Evolutionary conservation across 2,797 vertebrate genomes (phyloP).

Genomic region (Falco naumanni): DNA sequence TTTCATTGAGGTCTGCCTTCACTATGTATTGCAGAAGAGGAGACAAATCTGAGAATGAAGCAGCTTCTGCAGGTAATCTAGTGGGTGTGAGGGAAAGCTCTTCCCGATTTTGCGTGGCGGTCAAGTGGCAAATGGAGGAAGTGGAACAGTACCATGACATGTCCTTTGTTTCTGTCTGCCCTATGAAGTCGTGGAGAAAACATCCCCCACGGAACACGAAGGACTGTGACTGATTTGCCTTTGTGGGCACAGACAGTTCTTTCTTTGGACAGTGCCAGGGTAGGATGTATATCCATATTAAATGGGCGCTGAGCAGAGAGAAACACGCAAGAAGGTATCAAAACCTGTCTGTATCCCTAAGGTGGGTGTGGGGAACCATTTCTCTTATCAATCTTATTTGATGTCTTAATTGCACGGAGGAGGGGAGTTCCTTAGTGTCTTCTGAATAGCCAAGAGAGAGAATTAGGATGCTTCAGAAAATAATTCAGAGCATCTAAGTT

Average conservation of each 20-base stretch:
- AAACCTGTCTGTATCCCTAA: not conserved
- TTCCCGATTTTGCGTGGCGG: not conserved
- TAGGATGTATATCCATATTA: not conserved
- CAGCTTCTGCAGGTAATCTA: not conserved
- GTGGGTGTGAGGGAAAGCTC: not conserved
- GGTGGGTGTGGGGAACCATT: not conserved
- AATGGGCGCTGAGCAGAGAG: not conserved
- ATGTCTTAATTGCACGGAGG: not conserved
- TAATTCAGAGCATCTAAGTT: not conserved
- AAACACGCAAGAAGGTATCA: not conserved
- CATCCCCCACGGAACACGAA: rapidly evolving
- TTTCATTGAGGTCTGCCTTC: not conserved
- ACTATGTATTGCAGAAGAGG: not conserved
- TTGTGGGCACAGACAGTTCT: not conserved
- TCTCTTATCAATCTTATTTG: not conserved
- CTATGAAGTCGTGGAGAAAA: not conserved
- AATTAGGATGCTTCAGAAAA: not conserved
- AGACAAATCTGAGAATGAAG: not conserved
- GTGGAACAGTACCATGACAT: not conserved
- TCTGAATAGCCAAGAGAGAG: not conserved
- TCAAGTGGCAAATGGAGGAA: not conserved
- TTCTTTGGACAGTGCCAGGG: not conserved
- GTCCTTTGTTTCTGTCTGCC: not conserved
- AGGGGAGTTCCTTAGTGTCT: not conserved
- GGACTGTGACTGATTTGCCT: not conserved